These are phyloP conservation scores for Strix aluco DNA, from an alignment of 2,113 vertebrate species.

Conservation along the genomic window DNA sequence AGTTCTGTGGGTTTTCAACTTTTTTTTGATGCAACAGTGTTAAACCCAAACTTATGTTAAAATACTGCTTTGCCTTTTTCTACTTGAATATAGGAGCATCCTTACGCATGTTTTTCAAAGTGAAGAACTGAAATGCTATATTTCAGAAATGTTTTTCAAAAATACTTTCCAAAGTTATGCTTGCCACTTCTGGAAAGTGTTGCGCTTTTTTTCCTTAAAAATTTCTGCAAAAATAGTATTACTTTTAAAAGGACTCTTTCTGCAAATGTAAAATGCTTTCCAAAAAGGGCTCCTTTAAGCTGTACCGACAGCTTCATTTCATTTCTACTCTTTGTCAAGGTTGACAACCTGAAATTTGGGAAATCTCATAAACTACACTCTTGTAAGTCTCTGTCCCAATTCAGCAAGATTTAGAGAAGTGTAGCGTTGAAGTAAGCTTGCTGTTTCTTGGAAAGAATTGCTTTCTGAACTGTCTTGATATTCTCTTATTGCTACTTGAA, in stretches of 20 bases:
- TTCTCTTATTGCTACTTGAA: background rate
- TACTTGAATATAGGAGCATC: background rate
- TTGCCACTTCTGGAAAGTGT: background rate
- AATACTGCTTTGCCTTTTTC: background rate
- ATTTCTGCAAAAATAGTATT: background rate
- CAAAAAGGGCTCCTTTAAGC: background rate
- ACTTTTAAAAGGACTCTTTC: background rate
- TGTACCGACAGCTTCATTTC: background rate
- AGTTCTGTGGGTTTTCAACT: background rate
- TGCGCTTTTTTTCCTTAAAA: background rate
- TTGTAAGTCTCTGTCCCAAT: background rate
- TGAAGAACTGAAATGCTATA: background rate
- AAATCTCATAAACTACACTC: accelerated
- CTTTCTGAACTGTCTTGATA: background rate
- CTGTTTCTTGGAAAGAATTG: background rate
- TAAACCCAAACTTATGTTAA: background rate
- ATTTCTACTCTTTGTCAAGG: background rate
- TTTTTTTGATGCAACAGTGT: background rate
- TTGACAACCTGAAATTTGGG: background rate
- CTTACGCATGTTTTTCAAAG: background rate
- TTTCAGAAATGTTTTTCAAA: background rate
- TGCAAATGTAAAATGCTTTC: background rate
- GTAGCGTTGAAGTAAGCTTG: background rate
- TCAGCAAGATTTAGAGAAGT: background rate
- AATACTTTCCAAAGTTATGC: background rate